These are phyloP conservation scores for Achlya flavicornis DNA, from an alignment of 2,888 invertebrate species.

Conservation along the genomic window DNA sequence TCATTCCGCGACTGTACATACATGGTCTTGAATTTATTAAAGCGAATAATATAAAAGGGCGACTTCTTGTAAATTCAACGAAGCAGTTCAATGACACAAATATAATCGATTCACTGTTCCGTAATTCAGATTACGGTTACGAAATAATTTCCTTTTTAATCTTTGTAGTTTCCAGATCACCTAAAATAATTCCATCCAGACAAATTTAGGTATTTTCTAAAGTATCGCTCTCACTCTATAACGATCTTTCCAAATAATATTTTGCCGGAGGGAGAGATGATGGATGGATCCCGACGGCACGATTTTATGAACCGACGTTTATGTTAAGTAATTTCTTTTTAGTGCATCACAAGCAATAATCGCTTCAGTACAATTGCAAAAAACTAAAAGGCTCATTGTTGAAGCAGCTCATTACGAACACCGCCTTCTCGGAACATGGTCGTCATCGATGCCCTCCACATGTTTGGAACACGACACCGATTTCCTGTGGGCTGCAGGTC, in stretches of 20 bases:
- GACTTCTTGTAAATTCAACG: neutral
- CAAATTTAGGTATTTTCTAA: neutral
- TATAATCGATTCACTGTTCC: neutral
- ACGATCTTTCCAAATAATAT: slow-evolving; percentile 2
- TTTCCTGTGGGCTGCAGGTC: slow-evolving; percentile 68
- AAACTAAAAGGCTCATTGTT: slow-evolving; percentile 30
- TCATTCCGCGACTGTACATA: too few relatives aligned
- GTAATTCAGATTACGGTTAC: neutral
- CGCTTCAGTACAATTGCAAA: slow-evolving; percentile 14
- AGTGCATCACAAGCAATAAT: neutral
- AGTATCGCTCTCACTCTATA: neutral
- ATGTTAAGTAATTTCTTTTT: slow-evolving; percentile 7
- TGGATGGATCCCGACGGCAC: neutral
- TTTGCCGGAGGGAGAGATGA: slow-evolving; percentile 3
- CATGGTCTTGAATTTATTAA: neutral
- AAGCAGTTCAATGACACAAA: neutral
- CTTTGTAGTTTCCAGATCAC: neutral
- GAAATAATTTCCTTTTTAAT: neutral
- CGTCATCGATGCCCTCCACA: slow-evolving; percentile 45
- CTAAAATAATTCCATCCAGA: neutral
- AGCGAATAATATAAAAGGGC: neutral
- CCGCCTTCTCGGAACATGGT: slow-evolving; percentile 45
- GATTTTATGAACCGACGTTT: neutral
- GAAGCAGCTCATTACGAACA: slow-evolving; percentile 18
- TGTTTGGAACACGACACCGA: slow-evolving; percentile 66